Base-by-base conservation (phyloP, 1,140 invertebrate genomes). In the Paralvinella palmiformis region DNA sequence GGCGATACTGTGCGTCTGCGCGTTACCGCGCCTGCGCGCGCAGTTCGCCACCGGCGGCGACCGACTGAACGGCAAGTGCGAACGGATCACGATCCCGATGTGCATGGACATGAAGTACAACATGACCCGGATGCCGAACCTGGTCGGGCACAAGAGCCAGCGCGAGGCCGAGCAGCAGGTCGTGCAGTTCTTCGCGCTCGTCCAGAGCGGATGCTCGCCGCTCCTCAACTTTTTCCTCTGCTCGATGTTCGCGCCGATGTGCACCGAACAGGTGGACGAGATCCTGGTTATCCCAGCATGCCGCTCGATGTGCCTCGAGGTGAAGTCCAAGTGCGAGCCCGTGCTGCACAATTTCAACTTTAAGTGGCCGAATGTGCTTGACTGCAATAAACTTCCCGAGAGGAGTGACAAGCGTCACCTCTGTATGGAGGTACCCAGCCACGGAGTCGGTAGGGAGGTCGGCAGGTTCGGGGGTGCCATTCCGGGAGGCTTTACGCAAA, bases 51-150 rank as follows among this genome's bases (percentile, higher is more conserved):
- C n/a, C n/a, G n/a, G n/a, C n/a, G n/a, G n/a, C n/a, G n/a, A n/a
- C n/a, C n/a, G n/a, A n/a, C n/a, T n/a, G 62, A 58, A 35, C 63
- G 88, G 88, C 70, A 88, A 88, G 75, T 97, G 94, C 82, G 92
- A 97, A 77, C 88, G 88, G 2, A 96, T 98, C 65, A 93, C 88
- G 4, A 92, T 97, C 64, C 89, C 89, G 13, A 85, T 96, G 70
- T 98, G 96, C 81, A 88, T 88, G 78, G 89, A 95, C 73, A 90
- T 98, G 61, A 86, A 86, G 33, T 98, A 98, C 80, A 98, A 98
- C 79, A 85, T 89, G 79, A 98, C 95, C 0, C 95, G 96, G 62
- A 93, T 96, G 88, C 95, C 94, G 3, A 98, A 98, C 82, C 75
- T 96, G 33, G 82, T 98, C 66, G 88, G 91, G 59, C 96, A 99